These are phyloP conservation scores for Phania funesta DNA, from an alignment of 2,888 invertebrate genomes.

Conservation along the genomic window DNA sequence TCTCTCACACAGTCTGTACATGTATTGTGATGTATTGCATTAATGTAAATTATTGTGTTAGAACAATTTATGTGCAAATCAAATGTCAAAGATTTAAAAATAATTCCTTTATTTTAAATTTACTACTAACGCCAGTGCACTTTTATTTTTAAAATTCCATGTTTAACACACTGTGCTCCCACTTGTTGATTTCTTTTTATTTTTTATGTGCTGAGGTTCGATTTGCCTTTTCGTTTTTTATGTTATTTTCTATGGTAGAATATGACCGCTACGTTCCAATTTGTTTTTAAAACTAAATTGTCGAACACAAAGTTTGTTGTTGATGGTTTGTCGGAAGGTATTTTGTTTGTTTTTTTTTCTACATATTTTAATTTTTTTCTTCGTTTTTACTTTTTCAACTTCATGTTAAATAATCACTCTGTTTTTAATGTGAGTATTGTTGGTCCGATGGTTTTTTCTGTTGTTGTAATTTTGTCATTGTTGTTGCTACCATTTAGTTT, in stretches of 20 bases:
- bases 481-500: constrained; percentile 36
- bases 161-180: constrained; percentile 7
- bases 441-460: neutral
- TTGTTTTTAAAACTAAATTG: constrained; percentile 63
- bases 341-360: constrained; percentile 47
- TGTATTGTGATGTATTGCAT: neutral
- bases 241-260: constrained; percentile 23
- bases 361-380: constrained; percentile 38
- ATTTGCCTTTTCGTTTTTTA: neutral
- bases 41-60: constrained; percentile 15
- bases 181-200: constrained; percentile 40
- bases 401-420: constrained; percentile 59
- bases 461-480: constrained; percentile 53
- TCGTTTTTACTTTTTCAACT: constrained; percentile 38
- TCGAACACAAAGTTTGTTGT: constrained; percentile 60
- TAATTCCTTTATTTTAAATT: constrained; percentile 21
- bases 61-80: constrained; percentile 3
- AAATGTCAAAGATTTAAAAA: constrained; percentile 64
- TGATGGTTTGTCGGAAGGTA: constrained; percentile 57
- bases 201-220: neutral
- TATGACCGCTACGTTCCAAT: constrained; percentile 61
- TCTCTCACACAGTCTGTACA: neutral
- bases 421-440: constrained; percentile 30
- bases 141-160: constrained; percentile 12
- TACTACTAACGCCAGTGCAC: constrained; percentile 2